Evolutionary conservation across 2,113 vertebrate species (phyloP), one percentile per base, ranked within the genome.

Genomic region (Forbesichthys agassizii): DNA sequence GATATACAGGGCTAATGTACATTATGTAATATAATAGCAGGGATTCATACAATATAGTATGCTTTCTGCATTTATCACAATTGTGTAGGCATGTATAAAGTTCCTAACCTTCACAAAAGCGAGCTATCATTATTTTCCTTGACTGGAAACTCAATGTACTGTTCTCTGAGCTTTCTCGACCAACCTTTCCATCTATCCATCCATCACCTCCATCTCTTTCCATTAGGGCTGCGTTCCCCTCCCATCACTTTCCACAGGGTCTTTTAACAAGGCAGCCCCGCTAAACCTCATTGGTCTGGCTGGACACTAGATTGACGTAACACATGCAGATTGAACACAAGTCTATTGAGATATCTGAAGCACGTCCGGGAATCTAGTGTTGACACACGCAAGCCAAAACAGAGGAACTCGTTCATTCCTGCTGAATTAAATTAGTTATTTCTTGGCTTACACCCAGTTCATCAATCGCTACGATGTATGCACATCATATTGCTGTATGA

Each of bases 111-210:
- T 46, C 62, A 33, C 53, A 58, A 53, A 53, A 56, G 51, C 33
- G 27, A 72, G 65, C 69, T 66, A 61, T 48, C 67, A 48, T 73
- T 66, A 33, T 61, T n/a, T 61, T 53, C 75, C 73, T 59, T 47
- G 12, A 60, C 47, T 87, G 85, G 66, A 89, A 88, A 84, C 61
- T 72, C 71, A 66, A 66, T 20, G 42, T 74, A 33, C 42, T 78
- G 42, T 70, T 12, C 11, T 42, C 64, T 9, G 61, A 67, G 56
- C 53, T 14, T 51, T 48, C 11, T 27, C 11, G 46, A 57, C 68
- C 66, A 72, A 54, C 73, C 66, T 56, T 73, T 81, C 80, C 79
- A 68, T 81, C 74, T 62, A 59, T 70, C 69, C 33, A 3, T 75
- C 49, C 2, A 3, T 58, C 5, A 53, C 60, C 51, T 60, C 68